A percentile compares a stretch with the other conserved stretches of the same genome.
Evolutionary conservation across 2,113 vertebrate genomes (phyloP).

Genomic region (Brachirus orientalis): DNA sequence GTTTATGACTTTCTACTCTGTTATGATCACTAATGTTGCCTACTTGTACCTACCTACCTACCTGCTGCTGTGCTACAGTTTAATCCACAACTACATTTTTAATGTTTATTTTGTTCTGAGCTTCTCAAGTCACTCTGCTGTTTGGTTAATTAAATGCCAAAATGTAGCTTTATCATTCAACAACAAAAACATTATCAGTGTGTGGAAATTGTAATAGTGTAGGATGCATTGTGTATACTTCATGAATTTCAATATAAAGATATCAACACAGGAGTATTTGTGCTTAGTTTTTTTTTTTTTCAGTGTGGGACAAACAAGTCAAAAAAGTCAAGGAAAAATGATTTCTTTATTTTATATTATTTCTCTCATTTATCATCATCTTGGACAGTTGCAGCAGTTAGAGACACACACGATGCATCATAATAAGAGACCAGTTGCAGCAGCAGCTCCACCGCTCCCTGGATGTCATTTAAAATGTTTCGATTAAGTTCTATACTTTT

Average conservation of each 20-base stretch:
- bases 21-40: slow-evolving; percentile 90
- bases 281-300: not conserved
- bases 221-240: slow-evolving; percentile 93
- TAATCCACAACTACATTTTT: slow-evolving; percentile 75
- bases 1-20: slow-evolving; percentile 87
- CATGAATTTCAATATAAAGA: slow-evolving; percentile 93
- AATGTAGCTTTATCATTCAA: slow-evolving; percentile 87
- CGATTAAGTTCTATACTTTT: too few species aligned
- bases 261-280: slow-evolving; percentile 57
- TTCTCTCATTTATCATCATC: too few species aligned
- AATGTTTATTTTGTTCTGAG: slow-evolving; percentile 69
- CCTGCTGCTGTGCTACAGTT: slow-evolving; percentile 82
- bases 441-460: too few species aligned
- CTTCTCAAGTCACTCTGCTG: slow-evolving; percentile 84
- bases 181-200: slow-evolving; percentile 80
- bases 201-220: slow-evolving; percentile 94
- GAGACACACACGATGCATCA: too few species aligned
- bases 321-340: not conserved
- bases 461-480: too few species aligned
- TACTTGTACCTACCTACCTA: slow-evolving; percentile 79
- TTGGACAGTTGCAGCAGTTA: too few species aligned
- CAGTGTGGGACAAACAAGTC: not conserved
- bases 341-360: too few species aligned
- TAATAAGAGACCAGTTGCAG: too few species aligned
- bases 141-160: slow-evolving; percentile 89